Base-by-base conservation (phyloP, 1,140 invertebrate genomes). In the Heterodera schachtii region DNA sequence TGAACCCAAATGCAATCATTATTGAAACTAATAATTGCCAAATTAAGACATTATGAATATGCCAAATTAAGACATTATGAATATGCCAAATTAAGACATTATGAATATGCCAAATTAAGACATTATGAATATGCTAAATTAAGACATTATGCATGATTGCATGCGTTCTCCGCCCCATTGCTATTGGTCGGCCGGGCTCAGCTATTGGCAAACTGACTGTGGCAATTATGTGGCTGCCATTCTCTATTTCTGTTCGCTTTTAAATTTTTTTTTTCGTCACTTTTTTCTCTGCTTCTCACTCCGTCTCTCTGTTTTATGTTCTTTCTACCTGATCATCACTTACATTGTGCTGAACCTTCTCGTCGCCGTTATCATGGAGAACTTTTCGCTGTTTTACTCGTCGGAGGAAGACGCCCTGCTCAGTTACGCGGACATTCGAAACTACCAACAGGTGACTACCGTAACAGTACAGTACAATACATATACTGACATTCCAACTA, bases 311-410 rank as follows among this genome's bases (percentile, higher is more conserved):
- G 99, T 98, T 91, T 99, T 99, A 90, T 99, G 96, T 91, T 98
- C 97, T 19, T 99, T 99, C 91, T 99, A 99, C 90, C 95, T 99
- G 76, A 99, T 99, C 86, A 99, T 99, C 84, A 99, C 98, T 0
- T 99, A 99, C 90, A 99, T 99, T 90, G 96, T 99, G 49, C 93
- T 99, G 44, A 99, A 99, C 91, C 91, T 99, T 86, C 93, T 99
- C 88, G 98, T 99, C 88, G 97, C 97, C 93, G 98, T 99, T 91
- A 99, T 99, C 91, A 99, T 99, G 97, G 97, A 99, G 92, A 99
- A 99, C 92, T 99, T 99, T 92, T 98, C 97, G 0, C 91, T 99
- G 81, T 99, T 99, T 90, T 99, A 99, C 90, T 99, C 97, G 0
- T 98, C 98, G 88, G 98, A 99, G 92, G 98, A 99, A 92, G 98